Evolutionary conservation across 2,888 invertebrate genomes (phyloP), one percentile per base, ranked within the genome.

Genomic region (Pelosia muscerda): DNA sequence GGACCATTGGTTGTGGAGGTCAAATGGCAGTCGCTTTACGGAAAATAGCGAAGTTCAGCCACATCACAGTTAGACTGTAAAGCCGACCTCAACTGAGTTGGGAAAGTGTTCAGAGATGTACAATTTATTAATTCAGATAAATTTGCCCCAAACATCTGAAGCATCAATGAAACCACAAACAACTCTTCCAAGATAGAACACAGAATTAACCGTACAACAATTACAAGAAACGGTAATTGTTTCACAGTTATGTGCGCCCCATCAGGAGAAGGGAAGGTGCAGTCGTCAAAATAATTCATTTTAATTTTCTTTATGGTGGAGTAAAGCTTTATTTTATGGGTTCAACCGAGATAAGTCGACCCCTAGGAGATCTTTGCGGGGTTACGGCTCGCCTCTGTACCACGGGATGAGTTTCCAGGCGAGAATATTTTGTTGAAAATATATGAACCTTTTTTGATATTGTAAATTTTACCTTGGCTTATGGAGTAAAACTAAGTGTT

Each of bases 231-330:
- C 31, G 19, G 63, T 70, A 70, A 70, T 70, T 70, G 69, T 70
- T 66, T 70, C 59, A 63, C 31, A 23, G 66, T 65, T 34, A 65
- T 49, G 53, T 85, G 85, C 86, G 83, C 84, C 66, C 69, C 61
- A 63, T 88, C 88, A 62, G 89, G 88, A 53, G 53, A 25, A 53
- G 62, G 63, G 22, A 59, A 63, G 58, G 85, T 84, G 87, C 87
- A 89, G 93, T 94, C 95, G 95, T 94, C 95, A 95, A 94, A 95
- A 95, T 95, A 95, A 95, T 94, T 95, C 95, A 95, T 95, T 95
- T 94, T 95, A 94, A 95, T 95, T 95, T 94, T 94, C 94, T 94
- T 94, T 95, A 95, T 93, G 92, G 90, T 87, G 92, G 88, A 93
- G 91, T 95, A 94, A 95, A 95, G 92, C 94, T 94, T 94, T 94